Evolutionary conservation across 2,888 invertebrate species (phyloP).

Genomic region (Tachystola acroxantha): DNA sequence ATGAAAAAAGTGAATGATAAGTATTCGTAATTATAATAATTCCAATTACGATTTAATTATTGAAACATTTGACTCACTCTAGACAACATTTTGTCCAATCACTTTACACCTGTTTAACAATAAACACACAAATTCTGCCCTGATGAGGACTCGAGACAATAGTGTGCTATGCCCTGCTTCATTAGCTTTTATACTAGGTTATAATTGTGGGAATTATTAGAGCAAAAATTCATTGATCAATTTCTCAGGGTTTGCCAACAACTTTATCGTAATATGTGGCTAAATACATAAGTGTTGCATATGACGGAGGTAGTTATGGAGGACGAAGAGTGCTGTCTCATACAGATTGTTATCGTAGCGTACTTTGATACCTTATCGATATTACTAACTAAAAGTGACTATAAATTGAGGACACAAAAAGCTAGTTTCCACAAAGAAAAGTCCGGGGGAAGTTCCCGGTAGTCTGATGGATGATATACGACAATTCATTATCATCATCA

Average conservation of each 20-base stretch:
- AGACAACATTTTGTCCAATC: conserved; percentile 38
- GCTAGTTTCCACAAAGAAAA: no score
- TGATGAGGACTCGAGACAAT: conserved; percentile 37
- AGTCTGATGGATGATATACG: no score
- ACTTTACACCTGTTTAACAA: conserved; percentile 8
- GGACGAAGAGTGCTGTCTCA: no score
- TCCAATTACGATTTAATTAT: no score
- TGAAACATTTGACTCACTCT: conserved; percentile 61
- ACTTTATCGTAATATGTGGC: conserved; percentile 50
- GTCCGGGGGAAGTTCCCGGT: no score
- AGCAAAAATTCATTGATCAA: conserved; percentile 72
- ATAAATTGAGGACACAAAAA: no score
- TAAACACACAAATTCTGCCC: conserved; percentile 20
- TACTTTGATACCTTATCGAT: no score
- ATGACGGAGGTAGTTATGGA: conserved; percentile 19
- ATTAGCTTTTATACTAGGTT: conserved; percentile 65
- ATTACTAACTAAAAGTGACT: no score
- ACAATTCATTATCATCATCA: no score
- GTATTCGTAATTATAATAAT: no score
- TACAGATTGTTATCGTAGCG: no score
- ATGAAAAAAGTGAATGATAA: no score
- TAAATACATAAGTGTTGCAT: conserved; percentile 20
- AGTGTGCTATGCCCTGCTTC: conserved; percentile 38
- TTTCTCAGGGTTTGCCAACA: conserved; percentile 64
- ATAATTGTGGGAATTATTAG: conserved; percentile 74